Base-by-base conservation (phyloP, 2,888 invertebrate genomes). In the Rotaria magnacalcarata region DNA sequence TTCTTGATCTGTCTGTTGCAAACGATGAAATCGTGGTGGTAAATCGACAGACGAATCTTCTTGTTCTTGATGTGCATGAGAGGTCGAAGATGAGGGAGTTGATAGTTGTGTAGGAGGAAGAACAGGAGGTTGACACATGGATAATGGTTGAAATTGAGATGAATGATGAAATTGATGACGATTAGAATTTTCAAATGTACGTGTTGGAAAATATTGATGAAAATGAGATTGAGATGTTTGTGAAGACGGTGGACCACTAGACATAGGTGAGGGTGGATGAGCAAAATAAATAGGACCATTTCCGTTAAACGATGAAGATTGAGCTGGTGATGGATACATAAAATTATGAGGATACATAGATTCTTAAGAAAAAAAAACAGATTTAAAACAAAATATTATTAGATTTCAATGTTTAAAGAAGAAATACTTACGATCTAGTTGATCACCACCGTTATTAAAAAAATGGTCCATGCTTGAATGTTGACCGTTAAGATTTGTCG, bases 101-200 rank as follows among this genome's bases (percentile, higher is more conserved):
- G 14, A 34, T 34, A 67, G 0, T 41, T 67, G 67, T 6, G 67
- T 4, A 56, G 56, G 56, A 56, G 56, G 24, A 21, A 6, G 34
- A 67, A 14, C 6, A 19, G 67, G 67, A 67, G 67, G 34, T 34
- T 67, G 67, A 67, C 34, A 67, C 34, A 67, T 34, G 19, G 67
- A 34, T 41, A 34, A 41, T 19, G 67, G 34, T 67, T 67, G 67
- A 41, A 67, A 67, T 34, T 34, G 67, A 6, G 67, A 19, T 34
- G 67, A 7, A 67, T 67, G 34, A 67, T 67, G 67, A 67, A 14
- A 67, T 67, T 67, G 67, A 16, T 67, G 67, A 34, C 67, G 67
- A 67, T 67, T 67, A 0, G 67, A 67, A 41, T 67, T 67, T 67
- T 67, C 67, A 34, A 67, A 67, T 67, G 67, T 67, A 67, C 67